Base-by-base conservation (phyloP, 1,140 invertebrate species). In the Drosophila neocordata region DNA sequence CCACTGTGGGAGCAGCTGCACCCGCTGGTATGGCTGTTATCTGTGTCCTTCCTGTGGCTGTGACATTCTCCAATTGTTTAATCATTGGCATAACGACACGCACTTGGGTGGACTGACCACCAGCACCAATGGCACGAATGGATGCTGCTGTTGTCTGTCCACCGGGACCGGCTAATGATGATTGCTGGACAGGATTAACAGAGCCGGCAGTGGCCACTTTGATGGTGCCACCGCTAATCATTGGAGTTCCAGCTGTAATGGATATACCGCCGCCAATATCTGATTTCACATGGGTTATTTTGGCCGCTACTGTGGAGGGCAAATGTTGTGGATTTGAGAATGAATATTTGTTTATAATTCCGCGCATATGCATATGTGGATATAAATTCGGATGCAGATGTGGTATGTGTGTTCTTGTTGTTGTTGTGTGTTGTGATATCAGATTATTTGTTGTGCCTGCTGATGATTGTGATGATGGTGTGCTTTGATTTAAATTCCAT, bases 81-180 rank as follows among this genome's bases (percentile, higher is more conserved):
- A 91, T 90, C 87, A 91, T 91, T 0, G 89, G 89, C 85, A 91
- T 88, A 9, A 91, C 87, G 51, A 91, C 90, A n/a, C 90, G 85
- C 7, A 91, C 90, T 35, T 91, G 90, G 0, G 90, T 90, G 4
- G 90, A 89, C 55, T 91, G 90, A 1, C 90, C 90, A 8, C 88
- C 88, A 0, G 84, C 73, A 6, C 81, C 83, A 51, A 90, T 90
- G 8, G 89, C 81, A 1, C 88, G 72, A 51, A 90, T 90, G 0
- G 90, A 89, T 1, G 90, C 87, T 1, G 90, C 75, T 12, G 87
- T 84, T 1, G 78, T 60, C 20, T 80, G 80, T 2, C 87, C 79
- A 2, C 87, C 90, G 1, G 89, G 48, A 7, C 79, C 85, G 13
- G 72, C 55, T 6, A 90, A 31, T 0, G 87, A 79, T 8, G 73